Percentiles rank a stretch among this genome's conserved stretches.
These are phyloP conservation scores for Epinotia brunnichana DNA, from an alignment of 2,888 invertebrate species.

Conservation along the genomic window DNA sequence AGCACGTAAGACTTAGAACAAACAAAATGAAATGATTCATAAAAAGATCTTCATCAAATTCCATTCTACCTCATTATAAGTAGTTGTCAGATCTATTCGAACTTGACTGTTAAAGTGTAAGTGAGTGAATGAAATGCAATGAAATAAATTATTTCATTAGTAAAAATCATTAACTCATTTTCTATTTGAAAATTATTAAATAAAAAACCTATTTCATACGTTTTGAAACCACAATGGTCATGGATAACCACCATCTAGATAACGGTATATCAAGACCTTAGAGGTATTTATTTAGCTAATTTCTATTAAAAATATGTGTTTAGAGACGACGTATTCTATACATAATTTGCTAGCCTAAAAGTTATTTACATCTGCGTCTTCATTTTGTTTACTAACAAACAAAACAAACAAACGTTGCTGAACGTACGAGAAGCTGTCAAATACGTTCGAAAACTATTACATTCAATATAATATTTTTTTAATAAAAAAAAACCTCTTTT, in stretches of 20 bases:
- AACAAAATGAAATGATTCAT: too few species aligned
- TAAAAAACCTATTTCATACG: background rate
- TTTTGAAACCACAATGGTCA: constrained; percentile 4
- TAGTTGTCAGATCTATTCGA: too few species aligned
- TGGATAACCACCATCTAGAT: background rate
- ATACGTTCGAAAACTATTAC: constrained; percentile 16
- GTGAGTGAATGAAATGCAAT: too few species aligned
- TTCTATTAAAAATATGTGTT: background rate
- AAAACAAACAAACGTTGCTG: constrained; percentile 9
- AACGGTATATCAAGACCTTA: background rate
- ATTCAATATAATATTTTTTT: background rate
- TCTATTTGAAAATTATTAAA: too few species aligned
- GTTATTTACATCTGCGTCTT: background rate
- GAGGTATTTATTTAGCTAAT: background rate
- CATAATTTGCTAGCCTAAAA: background rate
- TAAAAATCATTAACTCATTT: too few species aligned
- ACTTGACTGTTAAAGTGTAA: too few species aligned
- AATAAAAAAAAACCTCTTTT: background rate
- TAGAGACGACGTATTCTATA: background rate
- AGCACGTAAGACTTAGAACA: too few species aligned
- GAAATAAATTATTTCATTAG: too few species aligned
- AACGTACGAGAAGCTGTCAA: constrained; percentile 26
- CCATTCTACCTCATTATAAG: too few species aligned
- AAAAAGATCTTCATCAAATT: too few species aligned
- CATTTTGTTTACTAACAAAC: constrained; percentile 17